Conservation (phyloP, 2,113 vertebrate genomes). For the Hydrolagus affinis region DNA sequence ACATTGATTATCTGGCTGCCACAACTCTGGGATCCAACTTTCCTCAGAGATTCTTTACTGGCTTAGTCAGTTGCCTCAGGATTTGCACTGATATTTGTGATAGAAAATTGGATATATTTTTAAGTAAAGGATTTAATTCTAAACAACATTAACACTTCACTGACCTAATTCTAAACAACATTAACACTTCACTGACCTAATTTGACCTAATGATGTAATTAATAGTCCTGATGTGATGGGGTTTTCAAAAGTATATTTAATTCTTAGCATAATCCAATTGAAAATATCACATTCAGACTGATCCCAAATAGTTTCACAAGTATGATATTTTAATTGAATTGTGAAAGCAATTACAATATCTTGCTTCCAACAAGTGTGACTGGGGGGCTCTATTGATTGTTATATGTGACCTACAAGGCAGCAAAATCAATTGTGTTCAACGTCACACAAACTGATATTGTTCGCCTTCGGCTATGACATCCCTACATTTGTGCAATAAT, state of each 20-base stretch:
- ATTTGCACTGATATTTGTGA: not conserved
- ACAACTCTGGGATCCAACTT: not conserved
- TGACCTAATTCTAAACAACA: not conserved
- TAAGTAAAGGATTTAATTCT: not conserved
- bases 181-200: not conserved
- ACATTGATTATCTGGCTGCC: too few relatives aligned
- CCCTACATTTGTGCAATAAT: not conserved
- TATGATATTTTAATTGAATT: not conserved
- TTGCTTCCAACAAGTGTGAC: not conserved
- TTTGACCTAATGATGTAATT: not conserved
- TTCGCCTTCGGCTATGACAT: not conserved
- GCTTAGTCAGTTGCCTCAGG: not conserved
- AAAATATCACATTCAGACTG: too few relatives aligned
- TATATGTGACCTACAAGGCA: not conserved
- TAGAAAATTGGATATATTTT: not conserved
- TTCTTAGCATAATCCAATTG: too few relatives aligned
- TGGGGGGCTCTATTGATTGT: constrained; percentile 3
- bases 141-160: not conserved
- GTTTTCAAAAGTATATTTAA: too few relatives aligned
- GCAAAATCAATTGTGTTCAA: not conserved
- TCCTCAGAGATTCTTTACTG: not conserved
- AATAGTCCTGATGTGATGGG: not conserved
- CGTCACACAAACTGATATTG: not conserved
- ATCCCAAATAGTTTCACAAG: too few relatives aligned
- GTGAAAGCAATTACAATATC: not conserved